These are phyloP conservation scores for Myotis myotis DNA, from an alignment of 2,797 vertebrate species.

Conservation along the genomic window DNA sequence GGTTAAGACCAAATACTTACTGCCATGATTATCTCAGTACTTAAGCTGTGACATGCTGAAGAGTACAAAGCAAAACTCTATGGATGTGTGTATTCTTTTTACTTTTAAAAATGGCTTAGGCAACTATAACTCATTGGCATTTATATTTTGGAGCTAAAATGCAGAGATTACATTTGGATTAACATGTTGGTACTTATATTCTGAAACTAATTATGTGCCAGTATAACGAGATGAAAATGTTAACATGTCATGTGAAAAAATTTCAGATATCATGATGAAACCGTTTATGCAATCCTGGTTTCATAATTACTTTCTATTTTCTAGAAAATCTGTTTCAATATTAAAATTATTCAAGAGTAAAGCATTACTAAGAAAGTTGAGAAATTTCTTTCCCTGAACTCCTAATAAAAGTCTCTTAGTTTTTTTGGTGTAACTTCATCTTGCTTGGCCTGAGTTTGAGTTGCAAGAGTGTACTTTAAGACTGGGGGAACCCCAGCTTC, in stretches of 20 bases:
- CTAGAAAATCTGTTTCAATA: not conserved
- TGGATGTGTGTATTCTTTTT: not conserved
- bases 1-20: not conserved
- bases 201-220: slow-evolving; percentile 83
- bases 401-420: slow-evolving; percentile 11
- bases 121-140: slow-evolving; percentile 78
- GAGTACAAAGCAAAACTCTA: not conserved
- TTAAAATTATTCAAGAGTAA: slow-evolving; percentile 43
- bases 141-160: slow-evolving; percentile 81
- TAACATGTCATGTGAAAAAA: slow-evolving; percentile 51
- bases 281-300: not conserved
- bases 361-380: slow-evolving; percentile 38
- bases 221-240: slow-evolving; percentile 74
- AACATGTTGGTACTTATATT: slow-evolving; percentile 81
- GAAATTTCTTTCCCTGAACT: slow-evolving; percentile 1
- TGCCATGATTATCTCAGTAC: not conserved
- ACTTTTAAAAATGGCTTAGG: slow-evolving; percentile 35
- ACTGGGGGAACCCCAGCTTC: not conserved
- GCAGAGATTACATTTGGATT: slow-evolving; percentile 82
- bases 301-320: slow-evolving; percentile 40
- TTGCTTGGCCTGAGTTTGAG: slow-evolving; percentile 13
- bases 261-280: slow-evolving; percentile 30
- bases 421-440: slow-evolving; percentile 1
- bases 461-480: not conserved
- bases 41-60: not conserved